Evolutionary conservation across 2,888 invertebrate species (phyloP).

Genomic region (Drosophila gaucha): DNA sequence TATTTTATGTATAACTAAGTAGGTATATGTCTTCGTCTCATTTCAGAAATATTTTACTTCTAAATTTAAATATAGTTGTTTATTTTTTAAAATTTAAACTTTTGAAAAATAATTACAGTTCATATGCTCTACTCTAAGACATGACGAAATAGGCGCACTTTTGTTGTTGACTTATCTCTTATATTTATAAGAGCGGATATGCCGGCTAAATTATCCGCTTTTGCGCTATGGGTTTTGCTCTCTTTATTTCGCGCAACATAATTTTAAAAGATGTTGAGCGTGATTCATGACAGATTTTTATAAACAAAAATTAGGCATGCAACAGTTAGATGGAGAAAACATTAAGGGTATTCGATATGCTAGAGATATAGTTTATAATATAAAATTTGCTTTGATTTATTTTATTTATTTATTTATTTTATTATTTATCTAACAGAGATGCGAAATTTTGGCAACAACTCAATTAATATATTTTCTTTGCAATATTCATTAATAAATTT

Average conservation of each 20-base stretch:
- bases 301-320: slow-evolving; percentile 62
- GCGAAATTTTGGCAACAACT: too few relatives aligned
- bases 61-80: too few relatives aligned
- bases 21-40: too few relatives aligned
- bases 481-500: too few relatives aligned
- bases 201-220: slow-evolving; percentile 57
- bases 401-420: not conserved
- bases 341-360: slow-evolving; percentile 1
- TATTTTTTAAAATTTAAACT: too few relatives aligned
- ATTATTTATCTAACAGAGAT: too few relatives aligned
- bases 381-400: not conserved
- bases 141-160: not conserved
- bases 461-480: too few relatives aligned
- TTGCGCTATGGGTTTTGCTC: slow-evolving; percentile 9
- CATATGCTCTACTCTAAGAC: too few relatives aligned
- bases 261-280: not conserved
- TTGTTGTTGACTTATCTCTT: not conserved
- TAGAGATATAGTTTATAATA: not conserved
- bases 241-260: not conserved
- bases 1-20: too few relatives aligned
- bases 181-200: slow-evolving; percentile 24
- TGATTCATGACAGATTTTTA: not conserved
- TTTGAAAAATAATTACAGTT: too few relatives aligned
- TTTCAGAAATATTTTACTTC: too few relatives aligned
- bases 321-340: slow-evolving; percentile 50